Percentiles rank a stretch among this genome's conserved stretches.
Conservation (phyloP, 2,113 vertebrate species). For the Sinocyclocheilus anshuiensis region DNA sequence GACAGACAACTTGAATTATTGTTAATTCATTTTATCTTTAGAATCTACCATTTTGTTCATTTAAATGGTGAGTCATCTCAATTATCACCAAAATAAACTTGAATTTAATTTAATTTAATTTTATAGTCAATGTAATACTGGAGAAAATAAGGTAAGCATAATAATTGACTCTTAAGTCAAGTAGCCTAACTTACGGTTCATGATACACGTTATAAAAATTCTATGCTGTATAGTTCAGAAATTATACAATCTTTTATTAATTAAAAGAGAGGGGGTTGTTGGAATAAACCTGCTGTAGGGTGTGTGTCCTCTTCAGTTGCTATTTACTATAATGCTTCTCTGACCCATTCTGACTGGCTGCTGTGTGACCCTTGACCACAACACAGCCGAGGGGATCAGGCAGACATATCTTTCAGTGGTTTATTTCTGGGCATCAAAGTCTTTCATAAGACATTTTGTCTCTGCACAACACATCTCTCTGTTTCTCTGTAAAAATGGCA, state of each 20-base stretch:
- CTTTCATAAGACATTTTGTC: background rate
- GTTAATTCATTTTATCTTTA: background rate
- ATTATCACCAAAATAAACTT: too few species aligned
- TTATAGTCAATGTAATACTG: background rate
- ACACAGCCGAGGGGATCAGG: background rate
- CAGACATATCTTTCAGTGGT: background rate
- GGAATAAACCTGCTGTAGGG: background rate
- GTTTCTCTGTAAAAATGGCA: background rate
- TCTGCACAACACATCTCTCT: background rate
- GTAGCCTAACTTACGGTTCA: background rate
- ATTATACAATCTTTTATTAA: background rate
- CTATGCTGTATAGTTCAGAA: background rate
- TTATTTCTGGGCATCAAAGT: background rate
- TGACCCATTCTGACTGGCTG: background rate
- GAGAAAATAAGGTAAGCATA: background rate
- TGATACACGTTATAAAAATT: background rate
- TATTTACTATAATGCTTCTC: background rate
- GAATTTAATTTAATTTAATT: too few species aligned
- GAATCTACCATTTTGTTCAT: too few species aligned
- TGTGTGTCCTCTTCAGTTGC: background rate
- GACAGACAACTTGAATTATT: background rate
- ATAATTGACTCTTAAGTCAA: background rate
- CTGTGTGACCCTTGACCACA: conserved; percentile 9
- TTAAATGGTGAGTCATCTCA: too few species aligned
- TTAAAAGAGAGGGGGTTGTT: background rate